A percentile compares a stretch with the other conserved stretches of the same genome.
phyloP scores from a whole-genome alignment of 2,113 vertebrate genomes.

The Scalopus aquaticus region DNA sequence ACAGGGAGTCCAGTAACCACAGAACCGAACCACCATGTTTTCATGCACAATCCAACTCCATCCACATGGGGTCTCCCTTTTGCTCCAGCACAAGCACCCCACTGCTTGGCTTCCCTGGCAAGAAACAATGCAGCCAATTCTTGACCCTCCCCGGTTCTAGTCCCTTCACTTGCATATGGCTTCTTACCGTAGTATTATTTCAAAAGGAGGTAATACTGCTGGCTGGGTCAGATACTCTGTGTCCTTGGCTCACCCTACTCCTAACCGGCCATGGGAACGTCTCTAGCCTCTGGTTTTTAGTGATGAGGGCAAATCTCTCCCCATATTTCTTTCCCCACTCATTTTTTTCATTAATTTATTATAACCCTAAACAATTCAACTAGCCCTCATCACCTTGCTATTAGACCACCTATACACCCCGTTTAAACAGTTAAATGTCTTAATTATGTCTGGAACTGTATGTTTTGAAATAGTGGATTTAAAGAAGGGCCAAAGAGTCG shows the following conservation, averaged over 20 bases:
- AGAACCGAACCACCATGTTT: not conserved
- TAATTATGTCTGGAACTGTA: not conserved
- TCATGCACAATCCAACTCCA: not conserved
- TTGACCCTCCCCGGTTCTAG: not conserved
- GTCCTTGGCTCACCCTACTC: not conserved
- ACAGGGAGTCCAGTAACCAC: not conserved
- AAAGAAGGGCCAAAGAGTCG: not conserved
- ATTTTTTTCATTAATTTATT: not conserved
- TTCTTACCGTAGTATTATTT: not conserved
- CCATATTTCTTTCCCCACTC: not conserved
- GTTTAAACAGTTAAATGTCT: not conserved
- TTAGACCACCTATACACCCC: not conserved
- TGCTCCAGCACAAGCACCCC: not conserved
- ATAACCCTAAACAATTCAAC: not conserved
- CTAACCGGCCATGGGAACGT: too few species aligned
- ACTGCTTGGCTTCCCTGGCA: not conserved
- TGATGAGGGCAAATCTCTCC: not conserved
- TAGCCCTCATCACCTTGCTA: not conserved
- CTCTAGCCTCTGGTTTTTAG: not conserved
- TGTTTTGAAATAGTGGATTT: not conserved
- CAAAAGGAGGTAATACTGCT: not conserved
- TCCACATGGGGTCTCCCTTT: too few species aligned
- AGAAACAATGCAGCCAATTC: not conserved
- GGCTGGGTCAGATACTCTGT: not conserved
- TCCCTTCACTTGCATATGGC: too few species aligned